Evolutionary conservation across 2,113 vertebrate genomes (phyloP), one percentile per base, ranked within the genome.

Genomic region (Boleophthalmus pectinirostris): DNA sequence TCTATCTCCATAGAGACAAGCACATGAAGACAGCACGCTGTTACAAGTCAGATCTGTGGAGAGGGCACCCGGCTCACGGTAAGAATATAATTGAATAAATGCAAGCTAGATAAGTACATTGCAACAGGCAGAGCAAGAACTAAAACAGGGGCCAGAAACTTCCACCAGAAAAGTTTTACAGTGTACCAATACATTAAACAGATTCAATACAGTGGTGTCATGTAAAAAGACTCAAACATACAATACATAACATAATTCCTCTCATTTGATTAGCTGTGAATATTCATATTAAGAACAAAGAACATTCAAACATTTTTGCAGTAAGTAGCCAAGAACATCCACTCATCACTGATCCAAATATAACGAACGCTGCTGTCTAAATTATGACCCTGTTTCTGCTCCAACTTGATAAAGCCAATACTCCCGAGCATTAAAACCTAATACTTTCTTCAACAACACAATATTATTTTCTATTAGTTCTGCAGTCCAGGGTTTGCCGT

Each of bases 401-500:
- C 64, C 38, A 66, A 14, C 13, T 45, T 25, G 45, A 66, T 58
- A 24, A 69, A 72, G 51, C 11, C 8, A 67, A 10, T 60, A 35
- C 23, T 49, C 43, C 63, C 49, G 5, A 63, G 20, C 35, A 10
- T 58, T 35, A 47, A 75, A 74, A 66, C 12, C 0, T 25, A 16
- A 61, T 16, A 33, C 58, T 25, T 1, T 13, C 46, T 56, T 1
- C 3, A 20, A 68, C 0, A n/a, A 43, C 58, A 51, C n/a, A 15
- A 43, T 72, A 38, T 49, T 71, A 38, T 73, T 72, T 67, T 0
- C 74, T 49, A 71, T 45, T 2, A 70, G 46, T 47, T 68, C 73
- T 45, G 12, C 61, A 6, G 66, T 85, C 58, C 18, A 38, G n/a
- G 74, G 68, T 66, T 76, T 86, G 70, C 11, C 13, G 10, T 14